A percentile compares a stretch with the other conserved stretches of the same genome.
These are phyloP conservation scores for Champsocephalus gunnari DNA, from an alignment of 2,797 vertebrate species.

Conservation along the genomic window DNA sequence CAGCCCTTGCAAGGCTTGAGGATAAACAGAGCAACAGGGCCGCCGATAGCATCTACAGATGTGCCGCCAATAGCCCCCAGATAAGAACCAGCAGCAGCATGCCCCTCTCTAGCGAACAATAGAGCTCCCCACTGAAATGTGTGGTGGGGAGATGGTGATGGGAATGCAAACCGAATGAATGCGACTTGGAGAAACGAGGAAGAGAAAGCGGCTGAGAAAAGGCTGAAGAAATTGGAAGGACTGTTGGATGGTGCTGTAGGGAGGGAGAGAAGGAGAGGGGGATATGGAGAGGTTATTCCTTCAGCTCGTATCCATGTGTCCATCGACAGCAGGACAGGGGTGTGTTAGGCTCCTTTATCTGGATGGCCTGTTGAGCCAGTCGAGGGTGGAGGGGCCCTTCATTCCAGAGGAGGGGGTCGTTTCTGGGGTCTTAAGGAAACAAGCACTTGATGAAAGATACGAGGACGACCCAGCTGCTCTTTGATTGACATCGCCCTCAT, in stretches of 20 bases:
- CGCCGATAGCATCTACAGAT: conserved; percentile 77
- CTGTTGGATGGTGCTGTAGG: neutral
- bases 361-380: conserved; percentile 54
- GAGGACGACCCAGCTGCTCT: conserved; percentile 30
- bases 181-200: conserved; percentile 32
- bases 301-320: conserved; percentile 62
- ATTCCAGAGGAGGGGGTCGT: conserved; percentile 44
- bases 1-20: conserved; percentile 54
- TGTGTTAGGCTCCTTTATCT: conserved; percentile 72
- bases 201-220: conserved; percentile 24
- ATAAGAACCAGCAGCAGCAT: conserved; percentile 72
- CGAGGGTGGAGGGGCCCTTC: conserved; percentile 50
- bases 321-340: conserved; percentile 62
- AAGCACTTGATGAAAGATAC: conserved; percentile 52
- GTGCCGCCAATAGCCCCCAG: conserved; percentile 64
- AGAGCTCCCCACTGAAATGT: conserved; percentile 62
- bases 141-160: conserved; percentile 40
- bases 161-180: conserved; percentile 55
- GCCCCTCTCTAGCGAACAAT: conserved; percentile 66
- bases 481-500: conserved; percentile 70
- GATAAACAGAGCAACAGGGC: conserved; percentile 67
- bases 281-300: conserved; percentile 39
- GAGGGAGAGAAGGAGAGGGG: conserved; percentile 15
- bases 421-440: conserved; percentile 47
- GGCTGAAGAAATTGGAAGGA: conserved; percentile 20